These are phyloP conservation scores for Drosophila kambysellisi DNA, from an alignment of 2,888 invertebrate species.

Conservation along the genomic window DNA sequence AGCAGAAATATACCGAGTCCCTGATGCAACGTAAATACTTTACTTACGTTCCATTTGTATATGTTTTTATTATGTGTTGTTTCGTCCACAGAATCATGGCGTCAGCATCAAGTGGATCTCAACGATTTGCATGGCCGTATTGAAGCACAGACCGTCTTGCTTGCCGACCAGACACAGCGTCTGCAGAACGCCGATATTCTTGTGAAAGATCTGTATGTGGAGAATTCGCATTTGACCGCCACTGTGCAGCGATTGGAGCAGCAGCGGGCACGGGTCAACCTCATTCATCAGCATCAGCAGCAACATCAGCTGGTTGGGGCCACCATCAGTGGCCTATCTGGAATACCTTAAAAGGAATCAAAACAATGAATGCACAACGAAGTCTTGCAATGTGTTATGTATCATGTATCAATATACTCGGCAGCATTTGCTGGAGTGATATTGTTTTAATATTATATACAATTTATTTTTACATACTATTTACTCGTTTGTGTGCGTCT, in stretches of 20 bases:
- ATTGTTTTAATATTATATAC: slow-evolving; percentile 57
- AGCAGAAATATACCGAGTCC: slow-evolving; percentile 88
- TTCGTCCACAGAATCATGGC: slow-evolving; percentile 83
- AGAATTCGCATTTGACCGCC: slow-evolving; percentile 92
- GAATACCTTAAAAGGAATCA: slow-evolving; percentile 62
- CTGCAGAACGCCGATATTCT: slow-evolving; percentile 90
- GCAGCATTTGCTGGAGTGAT: slow-evolving; percentile 31
- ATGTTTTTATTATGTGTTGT: neutral
- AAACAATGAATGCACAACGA: slow-evolving; percentile 53
- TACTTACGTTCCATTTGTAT: neutral
- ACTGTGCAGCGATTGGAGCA: slow-evolving; percentile 86
- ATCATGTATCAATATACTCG: slow-evolving; percentile 43
- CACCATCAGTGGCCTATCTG: slow-evolving; percentile 52
- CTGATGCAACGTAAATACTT: slow-evolving; percentile 87
- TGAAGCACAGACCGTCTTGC: slow-evolving; percentile 85
- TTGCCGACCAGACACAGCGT: slow-evolving; percentile 88
- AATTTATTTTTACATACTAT: slow-evolving; percentile 54
- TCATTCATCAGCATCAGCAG: slow-evolving; percentile 84
- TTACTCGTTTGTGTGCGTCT: slow-evolving; percentile 47
- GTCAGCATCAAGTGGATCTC: slow-evolving; percentile 85
- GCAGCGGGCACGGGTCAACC: slow-evolving; percentile 83
- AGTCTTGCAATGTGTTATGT: slow-evolving; percentile 34
- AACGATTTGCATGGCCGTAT: slow-evolving; percentile 86
- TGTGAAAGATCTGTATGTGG: slow-evolving; percentile 93
- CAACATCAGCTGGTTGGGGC: slow-evolving; percentile 58